A percentile compares a stretch with the other conserved stretches of the same genome.
Evolutionary conservation across 2,888 invertebrate genomes (phyloP).

Genomic region (Unio pictorum): DNA sequence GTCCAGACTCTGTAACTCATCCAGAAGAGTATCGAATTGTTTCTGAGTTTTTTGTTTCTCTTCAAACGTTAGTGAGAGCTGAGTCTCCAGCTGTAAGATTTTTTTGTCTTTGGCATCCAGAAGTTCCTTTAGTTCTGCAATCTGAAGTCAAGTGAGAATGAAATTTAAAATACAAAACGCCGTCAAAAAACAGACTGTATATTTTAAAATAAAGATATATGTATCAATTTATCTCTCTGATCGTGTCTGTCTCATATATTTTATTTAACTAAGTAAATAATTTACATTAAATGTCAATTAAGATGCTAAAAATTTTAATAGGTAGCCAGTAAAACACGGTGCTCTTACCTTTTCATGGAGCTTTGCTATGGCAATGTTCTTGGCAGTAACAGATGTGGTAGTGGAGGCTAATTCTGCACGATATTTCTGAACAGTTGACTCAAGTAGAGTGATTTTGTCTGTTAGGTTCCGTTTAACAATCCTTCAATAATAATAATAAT

Average conservation of each 20-base stretch:
- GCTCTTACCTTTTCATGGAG: conserved; percentile 39
- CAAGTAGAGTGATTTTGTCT: conserved; percentile 50
- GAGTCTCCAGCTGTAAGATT: conserved; percentile 42
- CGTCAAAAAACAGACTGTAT: no score
- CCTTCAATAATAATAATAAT: conserved; percentile 23
- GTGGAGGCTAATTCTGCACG: conserved; percentile 51
- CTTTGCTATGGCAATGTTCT: conserved; percentile 44
- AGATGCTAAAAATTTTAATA: no score
- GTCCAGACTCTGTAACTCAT: conserved; percentile 32
- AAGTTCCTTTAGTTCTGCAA: conserved; percentile 26
- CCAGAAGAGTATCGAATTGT: conserved; percentile 30
- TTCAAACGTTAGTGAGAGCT: conserved; percentile 33
- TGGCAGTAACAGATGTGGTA: conserved; percentile 48
- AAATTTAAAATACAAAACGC: no score
- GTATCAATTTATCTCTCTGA: background rate
- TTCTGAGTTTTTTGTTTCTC: conserved; percentile 23
- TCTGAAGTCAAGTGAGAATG: conserved; percentile 13
- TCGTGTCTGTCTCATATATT: no score
- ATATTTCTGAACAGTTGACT: conserved; percentile 51
- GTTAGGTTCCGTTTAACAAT: conserved; percentile 43
- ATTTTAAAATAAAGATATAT: no score
- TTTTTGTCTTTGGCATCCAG: conserved; percentile 30
- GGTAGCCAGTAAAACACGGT: no score
- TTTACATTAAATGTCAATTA: no score
- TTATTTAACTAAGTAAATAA: no score